Evolutionary conservation across 2,113 vertebrate species (phyloP), one percentile per base, ranked within the genome.

Genomic region (Otis tarda): DNA sequence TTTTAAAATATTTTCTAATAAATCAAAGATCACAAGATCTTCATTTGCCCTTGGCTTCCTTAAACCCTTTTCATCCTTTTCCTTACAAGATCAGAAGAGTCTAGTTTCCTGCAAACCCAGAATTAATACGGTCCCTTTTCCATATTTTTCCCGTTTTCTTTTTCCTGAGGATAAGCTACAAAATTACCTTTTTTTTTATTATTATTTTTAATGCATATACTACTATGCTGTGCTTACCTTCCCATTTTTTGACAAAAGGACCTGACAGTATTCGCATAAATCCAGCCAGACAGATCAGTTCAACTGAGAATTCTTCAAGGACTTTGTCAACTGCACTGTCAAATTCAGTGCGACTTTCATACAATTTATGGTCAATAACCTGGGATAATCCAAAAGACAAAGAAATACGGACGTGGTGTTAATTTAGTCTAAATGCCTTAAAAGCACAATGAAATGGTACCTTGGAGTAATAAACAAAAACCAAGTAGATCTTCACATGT

Each of bases 261-360:
- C 98, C 98, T 0, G 99, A 99, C 35, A 99, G 98, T 96, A 99
- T 99, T 76, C 99, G 97, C 99, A 99, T 99, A 97, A 99, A 99
- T 3, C 99, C 99, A 0, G 99, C 99, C 61, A 99, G 98, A 94
- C 99, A 99, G 69, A 99, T 98, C 89, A 99, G 95, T 95, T 99
- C 98, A 94, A 98, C 98, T 2, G 98, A 98, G 49, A 99, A 99
- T 57, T 99, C 99, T 75, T 98, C 96, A 28, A 99, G 98, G 52
- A 99, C 98, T 4, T 95, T 95, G 89, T 99, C 98, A 17, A 99
- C 91, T 25, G 99, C 99, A 20, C 39, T 90, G 79, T 99, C 99
- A 71, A 99, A 99, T 86, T 99, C 99, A 0, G 94, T 61, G 25
- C 99, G 98, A 78, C 98, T 99, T 70, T 98, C 98, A 47, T 98